Base-by-base conservation (phyloP, 2,113 vertebrate genomes). In the Lipotes vexillifer region DNA sequence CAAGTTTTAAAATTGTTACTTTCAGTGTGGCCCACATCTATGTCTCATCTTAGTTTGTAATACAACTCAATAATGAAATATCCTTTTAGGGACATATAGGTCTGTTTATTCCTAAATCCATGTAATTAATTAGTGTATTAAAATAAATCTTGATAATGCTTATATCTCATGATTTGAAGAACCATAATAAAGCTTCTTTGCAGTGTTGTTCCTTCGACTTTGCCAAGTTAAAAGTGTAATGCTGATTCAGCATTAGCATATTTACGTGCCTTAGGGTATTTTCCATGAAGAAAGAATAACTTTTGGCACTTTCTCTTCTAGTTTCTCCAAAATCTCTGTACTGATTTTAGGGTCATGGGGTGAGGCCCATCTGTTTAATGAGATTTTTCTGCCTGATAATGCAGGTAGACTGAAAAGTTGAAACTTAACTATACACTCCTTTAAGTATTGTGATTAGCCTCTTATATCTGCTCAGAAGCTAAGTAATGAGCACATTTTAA, bases 341-440 rank as follows among this genome's bases (percentile, higher is more conserved):
- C 72, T 94, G 83, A 94, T 66, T 92, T 92, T 86, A 93, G 36
- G 61, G 83, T 85, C 61, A 74, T 95, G 46, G 38, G 38, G 31
- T 86, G 59, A 95, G 41, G 27, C 0, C 55, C 59, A 95, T 92
- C 78, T 69, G 57, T 92, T 96, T 97, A 96, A 69, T 96, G 65
- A 84, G 10, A 33, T 77, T 95, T 77, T 95, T 90, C 38, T 86
- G 61, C 12, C n/a, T 96, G 55, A 84, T 78, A 6, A 86, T 87
- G 6, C 31, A 93, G 69, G 46, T 88, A 77, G 41, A 82, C 15
- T 20, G 63, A 33, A 78, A 84, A 88, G 71, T 44, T 93, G 74
- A 94, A 96, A 71, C 71, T 83, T 77, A 83, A 52, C 49, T 27
- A 65, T 33, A 63, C 5, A 36, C 80, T 61, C 6, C 27, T 95